These are phyloP conservation scores for Ormyrus thymus DNA, from an alignment of 2,888 invertebrate species.

Conservation along the genomic window DNA sequence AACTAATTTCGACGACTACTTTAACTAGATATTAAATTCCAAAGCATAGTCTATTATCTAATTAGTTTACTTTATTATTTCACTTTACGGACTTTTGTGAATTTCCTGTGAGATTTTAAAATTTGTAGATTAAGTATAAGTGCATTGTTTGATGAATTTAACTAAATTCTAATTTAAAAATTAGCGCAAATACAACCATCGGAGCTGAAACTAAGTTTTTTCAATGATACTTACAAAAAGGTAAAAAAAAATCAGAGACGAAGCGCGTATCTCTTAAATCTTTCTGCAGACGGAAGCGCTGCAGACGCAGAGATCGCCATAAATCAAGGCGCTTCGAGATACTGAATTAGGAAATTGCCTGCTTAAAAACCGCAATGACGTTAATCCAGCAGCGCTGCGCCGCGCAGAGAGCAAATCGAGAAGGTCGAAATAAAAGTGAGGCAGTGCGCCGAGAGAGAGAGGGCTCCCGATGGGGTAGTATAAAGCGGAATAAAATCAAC, in stretches of 20 bases:
- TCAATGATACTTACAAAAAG: no score
- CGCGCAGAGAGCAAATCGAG: conserved; percentile 57
- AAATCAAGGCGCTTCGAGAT: conserved; percentile 64
- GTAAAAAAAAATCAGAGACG: not conserved
- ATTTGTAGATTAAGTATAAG: no score
- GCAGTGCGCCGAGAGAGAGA: conserved; percentile 24
- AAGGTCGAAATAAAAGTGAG: conserved; percentile 50
- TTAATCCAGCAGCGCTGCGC: conserved; percentile 66
- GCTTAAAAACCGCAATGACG: conserved; percentile 74
- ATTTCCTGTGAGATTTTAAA: no score
- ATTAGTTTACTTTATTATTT: no score
- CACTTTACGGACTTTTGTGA: no score
- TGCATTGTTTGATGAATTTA: no score
- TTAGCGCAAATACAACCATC: no score
- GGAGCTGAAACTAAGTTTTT: no score
- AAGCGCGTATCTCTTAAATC: conserved; percentile 44
- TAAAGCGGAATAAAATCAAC: conserved; percentile 73
- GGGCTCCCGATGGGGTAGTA: conserved; percentile 62
- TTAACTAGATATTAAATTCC: no score
- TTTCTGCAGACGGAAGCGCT: conserved; percentile 33
- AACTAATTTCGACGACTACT: no score
- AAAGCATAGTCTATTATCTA: no score
- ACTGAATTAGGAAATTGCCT: conserved; percentile 74
- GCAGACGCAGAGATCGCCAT: conserved; percentile 63
- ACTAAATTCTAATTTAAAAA: no score